Evolutionary conservation across 2,888 invertebrate species (phyloP), one percentile per base, ranked within the genome.

Genomic region (Leptura quadrifasciata): DNA sequence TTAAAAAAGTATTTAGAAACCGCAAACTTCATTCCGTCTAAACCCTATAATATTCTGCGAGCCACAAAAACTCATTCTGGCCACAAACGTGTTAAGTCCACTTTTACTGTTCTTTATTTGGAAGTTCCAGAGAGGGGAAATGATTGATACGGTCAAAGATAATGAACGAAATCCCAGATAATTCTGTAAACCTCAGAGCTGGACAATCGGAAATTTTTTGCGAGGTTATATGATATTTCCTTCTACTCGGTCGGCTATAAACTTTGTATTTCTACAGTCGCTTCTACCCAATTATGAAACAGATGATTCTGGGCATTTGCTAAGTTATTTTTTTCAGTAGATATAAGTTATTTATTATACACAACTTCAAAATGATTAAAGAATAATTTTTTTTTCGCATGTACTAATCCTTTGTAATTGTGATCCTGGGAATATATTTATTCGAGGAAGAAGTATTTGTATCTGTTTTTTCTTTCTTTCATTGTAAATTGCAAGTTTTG

Each of bases 71-170:
- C 60, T 47, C 52, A 20, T 72, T 64, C 15, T 21, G 15, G n/a
- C 15, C 17, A n/a, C 31, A 35, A 72, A 52, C 31, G 18, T 58
- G 31, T 52, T 54, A 47, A 55, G 54, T 39, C 21, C 9, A 61
- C 31, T 60, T 54, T 58, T 20, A 24, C 17, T 35, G 20, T 52
- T 54, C 18, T 18, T 58, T 24, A 73, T 60, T 61, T 64, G 63
- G 60, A 55, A 9, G 54, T 39, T 20, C n/a, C 5, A 69, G 24
- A 52, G 54, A 21, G 54, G 31, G 27, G 21, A 65, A 65, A 73
- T 73, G 58, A 67, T 60, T 73, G 72, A 68, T 68, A 52, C 52
- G 24, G 68, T 68, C 47, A 68, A 64, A 68, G 67, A 74, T 74
- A 74, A 74, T 61, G 57, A 74, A 67, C 55, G 57, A 52, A 67